Evolutionary conservation across 1,140 invertebrate species (phyloP).

Genomic region (Patella vulgata): DNA sequence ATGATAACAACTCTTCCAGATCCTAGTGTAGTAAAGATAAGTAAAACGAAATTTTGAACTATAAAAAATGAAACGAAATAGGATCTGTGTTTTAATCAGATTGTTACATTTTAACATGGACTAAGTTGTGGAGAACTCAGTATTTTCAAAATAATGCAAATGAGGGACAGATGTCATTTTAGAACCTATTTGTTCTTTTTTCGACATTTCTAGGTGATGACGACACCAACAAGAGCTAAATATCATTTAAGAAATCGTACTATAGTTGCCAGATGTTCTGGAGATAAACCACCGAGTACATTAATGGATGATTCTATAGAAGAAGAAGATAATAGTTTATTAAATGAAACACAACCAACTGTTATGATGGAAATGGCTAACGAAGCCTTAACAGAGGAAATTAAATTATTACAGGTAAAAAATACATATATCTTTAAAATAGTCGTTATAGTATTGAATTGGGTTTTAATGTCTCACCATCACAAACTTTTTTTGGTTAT

Average conservation of each 20-base stretch:
- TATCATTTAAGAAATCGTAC: conserved; percentile 33
- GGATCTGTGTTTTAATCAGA: no score
- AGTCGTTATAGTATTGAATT: no score
- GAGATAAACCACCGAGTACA: conserved; percentile 4
- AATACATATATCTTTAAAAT: background rate
- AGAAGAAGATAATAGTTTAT: conserved; percentile 31
- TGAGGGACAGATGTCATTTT: no score
- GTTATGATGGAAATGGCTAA: conserved; percentile 42
- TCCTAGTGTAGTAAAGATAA: no score
- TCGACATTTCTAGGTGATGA: conserved; percentile 39
- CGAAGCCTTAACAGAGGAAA: conserved; percentile 46
- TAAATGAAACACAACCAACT: conserved; percentile 30
- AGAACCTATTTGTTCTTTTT: no score
- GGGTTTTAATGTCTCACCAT: background rate
- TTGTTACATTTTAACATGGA: no score
- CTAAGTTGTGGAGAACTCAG: no score
- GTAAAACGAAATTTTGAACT: no score
- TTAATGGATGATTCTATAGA: conserved; percentile 14
- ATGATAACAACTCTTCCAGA: no score
- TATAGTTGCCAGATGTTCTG: background rate
- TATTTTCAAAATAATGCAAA: no score
- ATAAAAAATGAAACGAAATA: no score
- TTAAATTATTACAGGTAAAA: conserved; percentile 43
- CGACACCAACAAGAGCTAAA: conserved; percentile 44
- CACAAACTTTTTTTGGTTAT: background rate